Conservation (phyloP, 2,797 vertebrate genomes). For the Tapera naevia region DNA sequence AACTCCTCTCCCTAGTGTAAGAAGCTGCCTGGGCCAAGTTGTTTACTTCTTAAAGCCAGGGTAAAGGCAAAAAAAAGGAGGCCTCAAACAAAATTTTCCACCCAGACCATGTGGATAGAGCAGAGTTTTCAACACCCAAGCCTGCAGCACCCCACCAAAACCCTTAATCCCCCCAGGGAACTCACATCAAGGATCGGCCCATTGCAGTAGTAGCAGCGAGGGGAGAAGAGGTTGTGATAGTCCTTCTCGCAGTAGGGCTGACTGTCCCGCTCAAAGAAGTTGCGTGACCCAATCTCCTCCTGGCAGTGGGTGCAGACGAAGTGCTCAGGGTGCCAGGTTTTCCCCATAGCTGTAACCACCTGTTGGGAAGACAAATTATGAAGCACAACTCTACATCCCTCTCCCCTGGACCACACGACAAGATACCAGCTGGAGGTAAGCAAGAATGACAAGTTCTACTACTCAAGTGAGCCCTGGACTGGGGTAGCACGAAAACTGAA, state of each 20-base stretch:
- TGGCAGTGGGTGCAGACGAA: constrained; percentile 97
- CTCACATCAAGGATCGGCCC: constrained; percentile 92
- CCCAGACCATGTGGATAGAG: background rate
- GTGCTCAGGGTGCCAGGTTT: constrained; percentile 95
- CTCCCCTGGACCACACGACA: constrained; percentile 8
- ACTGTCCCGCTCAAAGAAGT: constrained; percentile 94
- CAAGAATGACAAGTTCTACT: constrained; percentile 64
- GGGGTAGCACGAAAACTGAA: constrained; percentile 70
- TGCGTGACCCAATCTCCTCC: constrained; percentile 94
- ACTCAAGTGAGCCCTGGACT: constrained; percentile 70
- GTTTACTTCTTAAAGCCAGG: background rate
- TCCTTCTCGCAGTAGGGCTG: constrained; percentile 95
- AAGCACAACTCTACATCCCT: constrained; percentile 3
- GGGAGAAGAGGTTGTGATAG: constrained; percentile 93
- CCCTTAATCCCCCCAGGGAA: background rate
- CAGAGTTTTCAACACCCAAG: background rate
- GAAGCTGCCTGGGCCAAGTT: background rate
- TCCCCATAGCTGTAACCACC: constrained; percentile 96
- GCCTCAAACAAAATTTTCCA: background rate
- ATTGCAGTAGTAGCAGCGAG: constrained; percentile 94
- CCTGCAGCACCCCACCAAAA: background rate
- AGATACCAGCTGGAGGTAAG: constrained; percentile 52
- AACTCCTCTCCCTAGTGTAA: background rate
- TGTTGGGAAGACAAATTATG: constrained; percentile 64
- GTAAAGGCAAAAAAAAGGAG: background rate